Percentiles rank a stretch among this genome's conserved stretches.
phyloP scores from a whole-genome alignment of 2,113 vertebrate genomes.

The Neolamprologus longior region DNA sequence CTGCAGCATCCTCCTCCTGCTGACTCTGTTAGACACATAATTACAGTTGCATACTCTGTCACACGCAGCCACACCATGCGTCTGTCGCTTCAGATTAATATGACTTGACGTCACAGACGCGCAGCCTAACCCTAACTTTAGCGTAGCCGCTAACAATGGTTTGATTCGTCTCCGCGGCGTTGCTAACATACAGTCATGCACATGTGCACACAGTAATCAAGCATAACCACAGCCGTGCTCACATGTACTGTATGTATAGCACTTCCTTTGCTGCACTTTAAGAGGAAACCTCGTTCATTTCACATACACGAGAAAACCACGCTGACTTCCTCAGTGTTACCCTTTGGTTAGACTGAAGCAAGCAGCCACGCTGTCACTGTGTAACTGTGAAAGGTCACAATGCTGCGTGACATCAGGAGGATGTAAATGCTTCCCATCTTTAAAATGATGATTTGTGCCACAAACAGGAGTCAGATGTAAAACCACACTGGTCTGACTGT shows the following conservation, averaged over 20 bases:
- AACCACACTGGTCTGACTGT: not conserved
- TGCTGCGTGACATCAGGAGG: not conserved
- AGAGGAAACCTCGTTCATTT: slow-evolving; percentile 38
- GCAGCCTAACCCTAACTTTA: not conserved
- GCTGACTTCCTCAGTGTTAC: not conserved
- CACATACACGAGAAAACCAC: not conserved
- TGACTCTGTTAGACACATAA: not conserved
- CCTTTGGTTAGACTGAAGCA: not conserved
- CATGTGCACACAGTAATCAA: not conserved
- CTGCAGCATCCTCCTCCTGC: not conserved
- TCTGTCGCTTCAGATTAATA: not conserved
- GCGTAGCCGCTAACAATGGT: not conserved
- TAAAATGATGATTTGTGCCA: not conserved
- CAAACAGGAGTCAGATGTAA: not conserved
- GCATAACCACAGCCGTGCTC: not conserved
- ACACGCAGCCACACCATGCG: not conserved
- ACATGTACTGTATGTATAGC: not conserved
- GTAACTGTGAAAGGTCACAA: not conserved
- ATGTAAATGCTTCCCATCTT: not conserved
- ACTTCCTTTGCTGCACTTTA: slow-evolving; percentile 13
- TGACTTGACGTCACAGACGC: not conserved
- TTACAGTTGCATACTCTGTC: not conserved
- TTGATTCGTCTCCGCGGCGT: not conserved
- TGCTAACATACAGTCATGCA: not conserved
- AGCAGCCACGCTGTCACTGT: not conserved